Percentiles rank a stretch among this genome's conserved stretches.
These are phyloP conservation scores for Todiramphus saurophagus DNA, from an alignment of 2,113 vertebrate species.

Conservation along the genomic window DNA sequence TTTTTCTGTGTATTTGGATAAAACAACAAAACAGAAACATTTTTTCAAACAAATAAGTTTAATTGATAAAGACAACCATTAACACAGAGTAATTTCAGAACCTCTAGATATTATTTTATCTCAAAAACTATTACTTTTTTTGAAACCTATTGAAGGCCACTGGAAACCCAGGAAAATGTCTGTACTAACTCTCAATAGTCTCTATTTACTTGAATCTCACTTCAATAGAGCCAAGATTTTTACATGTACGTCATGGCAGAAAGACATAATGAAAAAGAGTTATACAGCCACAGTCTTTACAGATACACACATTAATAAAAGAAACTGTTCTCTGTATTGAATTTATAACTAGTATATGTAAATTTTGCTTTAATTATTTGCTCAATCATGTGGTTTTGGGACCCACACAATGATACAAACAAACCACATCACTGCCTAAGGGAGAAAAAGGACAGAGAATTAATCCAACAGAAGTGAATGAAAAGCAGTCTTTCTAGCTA, in stretches of 20 bases:
- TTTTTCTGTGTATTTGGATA: not conserved
- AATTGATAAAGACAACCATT: not conserved
- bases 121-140: not conserved
- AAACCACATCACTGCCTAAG: not conserved
- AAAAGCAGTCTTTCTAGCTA: not conserved
- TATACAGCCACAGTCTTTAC: not conserved
- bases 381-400: not conserved
- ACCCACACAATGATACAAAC: not conserved
- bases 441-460: not conserved
- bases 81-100: not conserved
- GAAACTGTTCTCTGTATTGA: not conserved
- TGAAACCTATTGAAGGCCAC: not conserved
- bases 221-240: not conserved
- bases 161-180: not conserved
- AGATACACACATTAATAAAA: not conserved
- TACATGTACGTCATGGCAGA: not conserved
- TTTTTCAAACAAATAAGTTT: not conserved
- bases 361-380: not conserved
- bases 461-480: not conserved
- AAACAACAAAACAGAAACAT: not conserved
- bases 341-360: not conserved
- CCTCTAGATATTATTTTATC: not conserved
- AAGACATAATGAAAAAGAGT: not conserved
- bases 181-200: not conserved
- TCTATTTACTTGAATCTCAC: not conserved